Conservation (phyloP, 2,113 vertebrate species). For the Rissa tridactyla region DNA sequence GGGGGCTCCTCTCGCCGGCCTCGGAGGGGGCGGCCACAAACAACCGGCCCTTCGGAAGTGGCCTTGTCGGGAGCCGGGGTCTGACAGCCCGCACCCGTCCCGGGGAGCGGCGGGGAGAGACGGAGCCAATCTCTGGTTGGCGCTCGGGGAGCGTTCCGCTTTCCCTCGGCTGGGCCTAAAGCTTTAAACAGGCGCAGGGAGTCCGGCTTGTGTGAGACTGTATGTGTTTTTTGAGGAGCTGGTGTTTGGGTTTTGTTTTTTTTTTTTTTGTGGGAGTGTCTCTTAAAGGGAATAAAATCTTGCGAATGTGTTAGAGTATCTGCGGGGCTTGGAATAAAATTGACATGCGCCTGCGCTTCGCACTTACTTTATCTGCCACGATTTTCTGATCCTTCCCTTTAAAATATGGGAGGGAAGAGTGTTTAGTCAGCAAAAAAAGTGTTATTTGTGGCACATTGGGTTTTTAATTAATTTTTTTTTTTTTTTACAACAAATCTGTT, state of each 20-base stretch:
- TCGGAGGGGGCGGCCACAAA: background rate
- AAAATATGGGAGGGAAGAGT: background rate
- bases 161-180: background rate
- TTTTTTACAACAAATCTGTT: background rate
- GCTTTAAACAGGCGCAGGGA: background rate
- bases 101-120: background rate
- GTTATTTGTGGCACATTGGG: background rate
- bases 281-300: background rate
- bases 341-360: background rate
- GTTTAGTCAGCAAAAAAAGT: background rate
- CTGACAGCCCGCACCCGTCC: background rate
- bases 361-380: background rate
- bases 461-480: background rate
- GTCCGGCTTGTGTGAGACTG: background rate
- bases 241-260: background rate
- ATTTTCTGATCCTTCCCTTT: background rate
- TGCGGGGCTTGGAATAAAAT: background rate
- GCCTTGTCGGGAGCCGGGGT: background rate
- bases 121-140: background rate
- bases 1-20: background rate
- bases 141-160: background rate
- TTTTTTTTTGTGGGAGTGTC: background rate
- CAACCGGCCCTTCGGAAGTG: background rate
- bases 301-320: background rate
- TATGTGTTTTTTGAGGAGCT: background rate